A percentile compares a stretch with the other conserved stretches of the same genome.
Evolutionary conservation across 2,888 invertebrate genomes (phyloP).

Genomic region (Cephalotes varians): DNA sequence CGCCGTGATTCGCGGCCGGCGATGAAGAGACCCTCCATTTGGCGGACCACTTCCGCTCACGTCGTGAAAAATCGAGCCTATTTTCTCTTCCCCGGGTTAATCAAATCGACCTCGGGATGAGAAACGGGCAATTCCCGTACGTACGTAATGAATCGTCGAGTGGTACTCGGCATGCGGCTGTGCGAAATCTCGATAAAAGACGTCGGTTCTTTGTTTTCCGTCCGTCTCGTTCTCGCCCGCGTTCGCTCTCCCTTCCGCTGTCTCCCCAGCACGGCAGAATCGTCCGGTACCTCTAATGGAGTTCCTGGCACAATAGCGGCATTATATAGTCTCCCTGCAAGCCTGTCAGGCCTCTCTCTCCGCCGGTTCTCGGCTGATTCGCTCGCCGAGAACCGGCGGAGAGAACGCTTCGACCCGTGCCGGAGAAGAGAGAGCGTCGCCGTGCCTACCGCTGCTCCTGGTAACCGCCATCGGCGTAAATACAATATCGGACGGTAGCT

Average conservation of each 20-base stretch:
- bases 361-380: conserved; percentile 4
- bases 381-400: conserved; percentile 46
- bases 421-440: conserved; percentile 1
- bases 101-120: conserved; percentile 5
- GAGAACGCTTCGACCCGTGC: conserved; percentile 4
- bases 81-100: conserved; percentile 4
- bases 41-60: background rate
- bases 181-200: conserved; percentile 37
- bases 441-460: conserved; percentile 31
- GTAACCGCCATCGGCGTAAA: conserved; percentile 56
- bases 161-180: conserved; percentile 2
- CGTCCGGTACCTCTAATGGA: conserved; percentile 66
- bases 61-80: conserved; percentile 13
- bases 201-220: conserved; percentile 37
- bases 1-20: background rate
- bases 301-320: conserved; percentile 69
- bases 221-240: conserved; percentile 36
- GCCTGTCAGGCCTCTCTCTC: conserved; percentile 56
- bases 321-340: conserved; percentile 65
- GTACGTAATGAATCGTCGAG: conserved; percentile 30
- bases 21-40: background rate
- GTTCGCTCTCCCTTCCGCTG: conserved; percentile 8
- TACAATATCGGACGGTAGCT: conserved; percentile 68
- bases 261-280: conserved; percentile 49
- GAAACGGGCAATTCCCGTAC: conserved; percentile 29